phyloP scores from a whole-genome alignment of 1,140 invertebrate genomes.

The Camponotus floridanus region DNA sequence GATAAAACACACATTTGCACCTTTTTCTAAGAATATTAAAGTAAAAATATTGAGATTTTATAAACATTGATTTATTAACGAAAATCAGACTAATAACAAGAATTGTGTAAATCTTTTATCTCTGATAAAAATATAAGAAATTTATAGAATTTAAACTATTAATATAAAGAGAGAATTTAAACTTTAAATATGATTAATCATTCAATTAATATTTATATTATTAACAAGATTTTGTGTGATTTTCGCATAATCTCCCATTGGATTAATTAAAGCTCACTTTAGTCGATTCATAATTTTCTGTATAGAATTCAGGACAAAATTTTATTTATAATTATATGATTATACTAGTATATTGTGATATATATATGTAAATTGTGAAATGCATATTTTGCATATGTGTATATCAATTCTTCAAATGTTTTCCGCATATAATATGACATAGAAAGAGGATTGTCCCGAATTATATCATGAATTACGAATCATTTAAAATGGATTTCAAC shows the following conservation, averaged over 20 bases:
- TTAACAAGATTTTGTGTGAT: neutral
- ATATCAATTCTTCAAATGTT: too few species aligned
- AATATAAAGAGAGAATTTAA: neutral
- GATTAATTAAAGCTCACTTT: too few species aligned
- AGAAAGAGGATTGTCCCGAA: neutral
- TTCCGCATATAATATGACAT: too few species aligned
- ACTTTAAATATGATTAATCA: neutral
- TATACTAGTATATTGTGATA: too few species aligned
- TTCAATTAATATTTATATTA: neutral
- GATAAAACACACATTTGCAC: neutral
- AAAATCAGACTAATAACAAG: neutral
- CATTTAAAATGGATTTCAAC: too few species aligned
- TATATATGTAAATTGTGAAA: too few species aligned
- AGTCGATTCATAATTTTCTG: too few species aligned
- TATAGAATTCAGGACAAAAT: too few species aligned
- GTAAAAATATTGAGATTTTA: conserved; percentile 7
- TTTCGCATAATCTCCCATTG: neutral
- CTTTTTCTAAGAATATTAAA: neutral
- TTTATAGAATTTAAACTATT: neutral
- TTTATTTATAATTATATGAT: too few species aligned
- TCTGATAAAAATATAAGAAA: neutral
- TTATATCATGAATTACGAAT: neutral
- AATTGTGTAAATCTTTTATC: neutral
- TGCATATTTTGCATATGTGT: too few species aligned
- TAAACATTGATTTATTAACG: neutral